Conservation (phyloP, 64 coral and sea anemone species). For the Hydrozoanthus tunicans region DNA sequence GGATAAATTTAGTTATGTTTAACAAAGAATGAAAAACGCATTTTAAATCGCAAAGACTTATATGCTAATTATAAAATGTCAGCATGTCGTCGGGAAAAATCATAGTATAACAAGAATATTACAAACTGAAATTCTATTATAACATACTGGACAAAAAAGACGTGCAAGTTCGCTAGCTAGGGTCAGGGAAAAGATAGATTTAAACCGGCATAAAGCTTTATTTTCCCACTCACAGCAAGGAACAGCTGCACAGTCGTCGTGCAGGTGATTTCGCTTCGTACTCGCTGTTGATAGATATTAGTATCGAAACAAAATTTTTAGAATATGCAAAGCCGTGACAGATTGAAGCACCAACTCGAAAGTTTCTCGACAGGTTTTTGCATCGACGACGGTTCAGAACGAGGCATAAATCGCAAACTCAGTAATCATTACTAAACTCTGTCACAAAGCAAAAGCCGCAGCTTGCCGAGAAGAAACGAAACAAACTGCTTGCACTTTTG, state of each 20-base stretch:
- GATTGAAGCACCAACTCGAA: too few species aligned
- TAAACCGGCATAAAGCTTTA: background rate
- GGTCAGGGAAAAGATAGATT: constrained; percentile 4
- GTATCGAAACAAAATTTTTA: background rate
- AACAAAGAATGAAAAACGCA: too few species aligned
- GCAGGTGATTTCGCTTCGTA: constrained; percentile 9
- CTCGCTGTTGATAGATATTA: background rate
- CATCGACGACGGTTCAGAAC: too few species aligned
- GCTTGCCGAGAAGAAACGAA: too few species aligned
- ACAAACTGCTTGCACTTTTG: too few species aligned
- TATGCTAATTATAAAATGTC: constrained; percentile 6
- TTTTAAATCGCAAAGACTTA: background rate
- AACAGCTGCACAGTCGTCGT: constrained; percentile 8
- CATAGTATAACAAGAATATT: constrained; percentile 5
- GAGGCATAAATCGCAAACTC: too few species aligned
- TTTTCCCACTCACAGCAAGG: background rate
- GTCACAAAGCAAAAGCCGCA: too few species aligned
- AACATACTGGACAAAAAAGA: constrained; percentile 10
- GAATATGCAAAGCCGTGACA: background rate
- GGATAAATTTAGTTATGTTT: too few species aligned
- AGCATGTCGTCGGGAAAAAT: constrained; percentile 9
- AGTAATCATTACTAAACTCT: too few species aligned
- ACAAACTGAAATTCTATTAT: constrained; percentile 6
- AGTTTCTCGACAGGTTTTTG: too few species aligned
- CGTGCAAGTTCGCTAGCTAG: constrained; percentile 8